Evolutionary conservation across 2,797 vertebrate species (phyloP), one percentile per base, ranked within the genome.

Genomic region (Bucorvus abyssinicus): DNA sequence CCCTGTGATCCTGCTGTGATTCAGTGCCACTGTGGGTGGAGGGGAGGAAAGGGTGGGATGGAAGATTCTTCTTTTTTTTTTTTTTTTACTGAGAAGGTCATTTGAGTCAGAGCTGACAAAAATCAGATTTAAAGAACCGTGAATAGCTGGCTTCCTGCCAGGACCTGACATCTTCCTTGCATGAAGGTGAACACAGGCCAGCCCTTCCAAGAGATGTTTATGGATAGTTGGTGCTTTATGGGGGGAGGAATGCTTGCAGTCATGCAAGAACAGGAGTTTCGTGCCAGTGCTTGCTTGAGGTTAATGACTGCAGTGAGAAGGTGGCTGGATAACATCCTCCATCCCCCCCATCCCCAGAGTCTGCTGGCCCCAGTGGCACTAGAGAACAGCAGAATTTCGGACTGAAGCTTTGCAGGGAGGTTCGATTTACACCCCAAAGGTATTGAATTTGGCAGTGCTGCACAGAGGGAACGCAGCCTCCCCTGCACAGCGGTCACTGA

Each of bases 121-220:
- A 94, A 78, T 96, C 71, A 52, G 76, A 27, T 53, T 93, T 88
- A 56, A 84, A 70, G 93, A 64, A 84, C 55, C 81, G 89, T 94
- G 89, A 95, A 91, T 94, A 80, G n/a, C 76, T 97, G 97, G 91
- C 94, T 69, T 68, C 57, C 77, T 92, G 95, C 97, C 96, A 96
- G 77, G 55, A 29, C 80, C 70, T 94, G 90, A 94, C 92, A 94
- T 93, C 89, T 90, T 84, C 90, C 89, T 94, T 77, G 60, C 61
- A 8, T 93, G 93, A 90, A 96, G 96, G 96, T 97, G 96, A 97
- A 89, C 50, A 85, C 89, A 92, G 95, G 97, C 94, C 95, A 94
- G 86, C 93, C 93, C 85, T 90, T 93, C 75, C 80, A 91, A 85
- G 83, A 87, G 95, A 81, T 90, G 89, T 95, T 95, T 96, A 57